A percentile compares a stretch with the other conserved stretches of the same genome.
Evolutionary conservation across 2,888 invertebrate species (phyloP).

Genomic region (Leptopilina drosophilae): DNA sequence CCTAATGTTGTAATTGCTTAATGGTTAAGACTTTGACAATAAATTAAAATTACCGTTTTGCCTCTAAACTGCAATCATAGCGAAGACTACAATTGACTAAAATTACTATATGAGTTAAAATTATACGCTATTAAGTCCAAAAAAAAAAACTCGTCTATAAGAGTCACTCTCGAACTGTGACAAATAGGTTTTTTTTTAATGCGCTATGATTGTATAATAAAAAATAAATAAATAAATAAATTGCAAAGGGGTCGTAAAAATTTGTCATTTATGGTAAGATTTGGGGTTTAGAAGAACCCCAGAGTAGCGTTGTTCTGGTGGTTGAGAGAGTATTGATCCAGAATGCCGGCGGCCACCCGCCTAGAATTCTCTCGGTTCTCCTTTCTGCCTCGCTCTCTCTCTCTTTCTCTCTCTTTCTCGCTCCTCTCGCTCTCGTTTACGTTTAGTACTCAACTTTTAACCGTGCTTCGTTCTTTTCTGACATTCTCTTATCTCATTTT

Average conservation of each 20-base stretch:
- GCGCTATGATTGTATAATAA: too few species aligned
- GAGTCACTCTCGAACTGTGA: too few species aligned
- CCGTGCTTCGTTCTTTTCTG: slow-evolving; percentile 42
- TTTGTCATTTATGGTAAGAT: slow-evolving; percentile 15
- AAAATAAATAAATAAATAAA: too few species aligned
- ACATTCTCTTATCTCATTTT: slow-evolving; percentile 21
- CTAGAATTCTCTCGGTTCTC: slow-evolving; percentile 66
- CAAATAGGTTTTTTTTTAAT: too few species aligned
- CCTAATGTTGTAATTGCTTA: too few species aligned
- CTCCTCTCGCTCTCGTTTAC: slow-evolving; percentile 52
- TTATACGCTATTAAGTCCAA: too few species aligned
- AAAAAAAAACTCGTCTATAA: too few species aligned
- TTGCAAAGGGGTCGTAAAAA: neutral
- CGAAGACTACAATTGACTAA: too few species aligned
- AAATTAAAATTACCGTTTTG: too few species aligned
- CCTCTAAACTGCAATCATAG: too few species aligned
- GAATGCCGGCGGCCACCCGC: slow-evolving; percentile 71
- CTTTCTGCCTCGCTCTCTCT: slow-evolving; percentile 56
- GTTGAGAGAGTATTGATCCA: slow-evolving; percentile 75
- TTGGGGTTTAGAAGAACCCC: slow-evolving; percentile 56
- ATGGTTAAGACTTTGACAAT: too few species aligned
- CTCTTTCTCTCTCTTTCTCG: slow-evolving; percentile 37
- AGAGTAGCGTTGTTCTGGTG: slow-evolving; percentile 61
- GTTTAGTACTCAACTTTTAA: slow-evolving; percentile 54
- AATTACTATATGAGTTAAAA: too few species aligned